Evolutionary conservation across 2,113 vertebrate genomes (phyloP).

Genomic region (Istiophorus platypterus): DNA sequence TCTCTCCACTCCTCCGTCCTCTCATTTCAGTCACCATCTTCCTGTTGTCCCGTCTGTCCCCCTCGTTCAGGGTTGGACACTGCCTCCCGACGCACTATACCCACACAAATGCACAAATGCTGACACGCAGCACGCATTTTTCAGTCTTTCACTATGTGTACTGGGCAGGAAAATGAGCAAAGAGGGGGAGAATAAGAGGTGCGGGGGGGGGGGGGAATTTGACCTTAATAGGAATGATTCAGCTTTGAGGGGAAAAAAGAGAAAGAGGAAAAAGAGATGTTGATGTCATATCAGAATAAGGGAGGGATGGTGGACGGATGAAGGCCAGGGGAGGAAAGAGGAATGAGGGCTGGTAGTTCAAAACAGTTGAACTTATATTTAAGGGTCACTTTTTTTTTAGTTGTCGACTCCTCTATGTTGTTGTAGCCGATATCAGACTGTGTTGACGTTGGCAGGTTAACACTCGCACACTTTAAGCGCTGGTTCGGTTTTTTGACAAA

Average conservation of each 20-base stretch:
- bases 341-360: neutral
- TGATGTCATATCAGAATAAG: constrained; percentile 27
- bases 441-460: constrained; percentile 31
- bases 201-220: constrained; percentile 2
- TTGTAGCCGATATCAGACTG: constrained; percentile 1
- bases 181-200: constrained; percentile 16
- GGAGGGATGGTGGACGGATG: constrained; percentile 11
- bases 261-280: neutral
- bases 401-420: constrained; percentile 10
- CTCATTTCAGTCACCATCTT: constrained; percentile 33
- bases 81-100: constrained; percentile 30
- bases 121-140: constrained; percentile 54
- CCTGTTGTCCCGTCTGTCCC: constrained; percentile 28
- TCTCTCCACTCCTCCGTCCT: neutral
- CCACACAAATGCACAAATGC: constrained; percentile 36
- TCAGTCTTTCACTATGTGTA: constrained; percentile 77
- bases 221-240: constrained; percentile 68
- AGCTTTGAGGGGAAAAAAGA: constrained; percentile 17
- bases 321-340: neutral
- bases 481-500: neutral
- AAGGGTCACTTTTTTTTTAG: neutral
- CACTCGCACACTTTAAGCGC: neutral
- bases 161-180: constrained; percentile 77
- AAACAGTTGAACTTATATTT: constrained; percentile 25
- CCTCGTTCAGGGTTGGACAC: constrained; percentile 27